Percentiles rank a stretch among this genome's conserved stretches.
Conservation (phyloP, 1,140 invertebrate genomes). For the Leptoteleia sp. region DNA sequence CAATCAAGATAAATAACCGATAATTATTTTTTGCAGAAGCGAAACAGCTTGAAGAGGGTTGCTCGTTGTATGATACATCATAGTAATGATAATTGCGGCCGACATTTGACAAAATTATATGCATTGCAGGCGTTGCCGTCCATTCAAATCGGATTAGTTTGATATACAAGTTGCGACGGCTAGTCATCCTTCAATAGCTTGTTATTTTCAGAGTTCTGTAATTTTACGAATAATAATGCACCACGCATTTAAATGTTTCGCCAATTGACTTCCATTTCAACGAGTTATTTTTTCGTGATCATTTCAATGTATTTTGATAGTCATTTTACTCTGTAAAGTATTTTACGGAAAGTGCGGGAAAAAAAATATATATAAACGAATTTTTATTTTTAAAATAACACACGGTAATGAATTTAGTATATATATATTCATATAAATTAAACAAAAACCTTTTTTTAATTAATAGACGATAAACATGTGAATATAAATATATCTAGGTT, state of each 20-base stretch:
- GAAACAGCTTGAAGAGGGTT: conserved; percentile 13
- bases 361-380: too few relatives aligned
- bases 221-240: conserved; percentile 27
- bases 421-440: too few relatives aligned
- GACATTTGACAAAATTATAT: conserved; percentile 24
- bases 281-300: conserved; percentile 4
- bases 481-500: too few relatives aligned
- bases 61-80: background rate
- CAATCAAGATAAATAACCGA: too few relatives aligned
- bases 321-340: too few relatives aligned
- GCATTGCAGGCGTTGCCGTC: conserved; percentile 5
- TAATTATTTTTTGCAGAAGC: too few relatives aligned
- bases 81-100: conserved; percentile 15
- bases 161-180: conserved; percentile 24
- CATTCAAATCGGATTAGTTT: conserved; percentile 45
- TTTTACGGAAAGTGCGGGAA: too few relatives aligned
- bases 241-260: background rate
- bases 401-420: too few relatives aligned
- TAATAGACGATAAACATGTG: too few relatives aligned
- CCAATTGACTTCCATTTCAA: conserved; percentile 19
- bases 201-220: conserved; percentile 34
- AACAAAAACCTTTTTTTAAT: too few relatives aligned
- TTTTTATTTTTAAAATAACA: too few relatives aligned
- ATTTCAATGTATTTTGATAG: too few relatives aligned
- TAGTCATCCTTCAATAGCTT: conserved; percentile 45